phyloP scores from a whole-genome alignment of 2,888 invertebrate species.

The Pardosa pseudoannulata region DNA sequence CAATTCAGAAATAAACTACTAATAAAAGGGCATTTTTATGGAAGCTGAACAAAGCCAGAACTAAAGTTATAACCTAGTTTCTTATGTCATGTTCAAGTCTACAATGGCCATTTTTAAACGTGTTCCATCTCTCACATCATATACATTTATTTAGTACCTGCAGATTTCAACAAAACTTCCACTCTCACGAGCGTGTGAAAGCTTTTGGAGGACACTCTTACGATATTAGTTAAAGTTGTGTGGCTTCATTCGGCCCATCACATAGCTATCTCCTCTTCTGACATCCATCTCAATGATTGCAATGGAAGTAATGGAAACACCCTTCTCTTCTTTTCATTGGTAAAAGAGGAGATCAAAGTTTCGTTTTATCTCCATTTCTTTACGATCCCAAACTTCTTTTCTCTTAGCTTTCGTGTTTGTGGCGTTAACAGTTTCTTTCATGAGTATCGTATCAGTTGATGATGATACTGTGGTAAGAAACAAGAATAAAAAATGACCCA shows the following conservation, averaged over 20 bases:
- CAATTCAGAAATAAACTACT: too few species aligned
- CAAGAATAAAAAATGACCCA: conserved; percentile 42
- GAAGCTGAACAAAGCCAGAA: too few species aligned
- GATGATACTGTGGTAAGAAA: conserved; percentile 40
- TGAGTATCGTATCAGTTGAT: conserved; percentile 43
- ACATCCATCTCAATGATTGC: conserved; percentile 37
- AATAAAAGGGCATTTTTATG: too few species aligned
- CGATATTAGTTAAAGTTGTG: conserved; percentile 9
- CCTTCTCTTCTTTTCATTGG: conserved; percentile 7
- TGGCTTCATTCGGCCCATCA: conserved; percentile 16
- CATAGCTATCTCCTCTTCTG: conserved; percentile 31
- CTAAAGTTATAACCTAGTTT: background rate
- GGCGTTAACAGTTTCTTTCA: conserved; percentile 37
- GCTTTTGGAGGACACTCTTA: background rate
- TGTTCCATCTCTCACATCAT: background rate
- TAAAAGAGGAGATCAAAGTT: conserved; percentile 14
- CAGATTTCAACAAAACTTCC: background rate
- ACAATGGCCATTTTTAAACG: too few species aligned
- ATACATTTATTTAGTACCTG: background rate
- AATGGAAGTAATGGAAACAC: conserved; percentile 60
- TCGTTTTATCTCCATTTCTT: conserved; percentile 27
- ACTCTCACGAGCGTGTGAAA: background rate
- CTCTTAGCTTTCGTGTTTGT: conserved; percentile 21
- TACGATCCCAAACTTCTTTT: background rate
- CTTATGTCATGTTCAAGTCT: background rate